These are phyloP conservation scores for Triplophysa tibetana DNA, from an alignment of 2,113 vertebrate species.

Conservation along the genomic window DNA sequence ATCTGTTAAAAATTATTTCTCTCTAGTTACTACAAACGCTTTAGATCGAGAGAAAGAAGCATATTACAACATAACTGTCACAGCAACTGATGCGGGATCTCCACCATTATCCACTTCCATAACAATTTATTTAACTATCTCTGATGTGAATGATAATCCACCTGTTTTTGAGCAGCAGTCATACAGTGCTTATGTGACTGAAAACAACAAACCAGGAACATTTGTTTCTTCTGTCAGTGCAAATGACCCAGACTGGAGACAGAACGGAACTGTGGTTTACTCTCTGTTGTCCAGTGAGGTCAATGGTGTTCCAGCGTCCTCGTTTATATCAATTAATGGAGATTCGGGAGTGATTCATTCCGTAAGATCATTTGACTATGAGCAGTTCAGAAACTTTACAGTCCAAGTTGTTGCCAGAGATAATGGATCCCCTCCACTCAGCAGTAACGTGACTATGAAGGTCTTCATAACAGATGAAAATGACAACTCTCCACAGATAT, in stretches of 20 bases:
- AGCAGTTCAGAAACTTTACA: conserved; percentile 67
- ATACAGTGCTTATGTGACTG: conserved; percentile 66
- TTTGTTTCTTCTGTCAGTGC: conserved; percentile 72
- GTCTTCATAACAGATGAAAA: conserved; percentile 72
- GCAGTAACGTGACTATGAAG: conserved; percentile 69
- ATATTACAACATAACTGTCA: conserved; percentile 52
- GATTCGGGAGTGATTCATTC: conserved; percentile 75
- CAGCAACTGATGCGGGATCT: conserved; percentile 42
- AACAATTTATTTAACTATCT: conserved; percentile 22
- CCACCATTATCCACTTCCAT: conserved; percentile 44
- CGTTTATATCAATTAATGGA: conserved; percentile 75
- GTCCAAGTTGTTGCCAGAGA: conserved; percentile 68
- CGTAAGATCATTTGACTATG: conserved; percentile 76
- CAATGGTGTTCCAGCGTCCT: conserved; percentile 66
- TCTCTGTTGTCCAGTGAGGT: conserved; percentile 66
- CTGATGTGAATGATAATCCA: conserved; percentile 65
- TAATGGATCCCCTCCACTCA: conserved; percentile 72
- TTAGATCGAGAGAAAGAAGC: conserved; percentile 40
- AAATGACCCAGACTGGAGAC: conserved; percentile 69
- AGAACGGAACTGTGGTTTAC: conserved; percentile 74
- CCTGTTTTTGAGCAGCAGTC: conserved; percentile 64
- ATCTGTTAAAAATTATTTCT: conserved; percentile 53
- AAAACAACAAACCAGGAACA: conserved; percentile 71
- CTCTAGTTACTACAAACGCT: conserved; percentile 31
- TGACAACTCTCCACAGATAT: conserved; percentile 73